Evolutionary conservation across 64 coral and sea anemone genomes (phyloP), one percentile per base, ranked within the genome.

Genomic region (Actinia equina): DNA sequence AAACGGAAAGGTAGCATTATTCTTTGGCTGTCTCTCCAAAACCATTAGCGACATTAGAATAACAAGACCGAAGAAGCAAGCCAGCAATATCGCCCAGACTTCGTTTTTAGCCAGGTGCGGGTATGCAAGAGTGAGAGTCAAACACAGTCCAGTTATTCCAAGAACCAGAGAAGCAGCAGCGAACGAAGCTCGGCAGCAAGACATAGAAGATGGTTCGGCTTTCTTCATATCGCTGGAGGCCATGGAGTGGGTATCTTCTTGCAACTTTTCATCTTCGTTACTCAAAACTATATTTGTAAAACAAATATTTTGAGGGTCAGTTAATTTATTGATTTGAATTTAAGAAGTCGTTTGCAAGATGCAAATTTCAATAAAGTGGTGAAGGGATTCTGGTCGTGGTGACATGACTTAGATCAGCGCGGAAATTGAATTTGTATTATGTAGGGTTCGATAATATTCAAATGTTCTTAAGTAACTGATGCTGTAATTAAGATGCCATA

Each of bases 171-270:
- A 70, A 0, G 88, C 86, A 0, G 88, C 62, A 17, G 94, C 82
- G 46, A 57, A 78, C 26, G 85, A 89, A 11, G 94, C 94, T 20
- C 91, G 91, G 27, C 82, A 62, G 59, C 91, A 93, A 61, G 94
- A 93, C 9, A 83, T 45, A 0, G 88, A 18, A 20, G 85, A 86
- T 27, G 94, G 94, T 42, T 82, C 90, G 11, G 82, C n/a, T 57
- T 60, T 37, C 69, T 26, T 6, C 49, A 54, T 42, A 59, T 26
- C 8, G 3, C 13, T n/a, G 13, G 83, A 85, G 9, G 83, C 27
- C 16, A 37, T 9, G 5, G 53, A 52, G 4, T 17, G 55, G 52
- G 26, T 22, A 15, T 85, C 59, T 8, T 22, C 17, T 46, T 58
- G 8, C 43, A 84, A 6, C 42, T 8, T 82, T 12, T 51, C 44